These are phyloP conservation scores for Polyergus mexicanus DNA, from an alignment of 1,140 invertebrate species.

Conservation along the genomic window DNA sequence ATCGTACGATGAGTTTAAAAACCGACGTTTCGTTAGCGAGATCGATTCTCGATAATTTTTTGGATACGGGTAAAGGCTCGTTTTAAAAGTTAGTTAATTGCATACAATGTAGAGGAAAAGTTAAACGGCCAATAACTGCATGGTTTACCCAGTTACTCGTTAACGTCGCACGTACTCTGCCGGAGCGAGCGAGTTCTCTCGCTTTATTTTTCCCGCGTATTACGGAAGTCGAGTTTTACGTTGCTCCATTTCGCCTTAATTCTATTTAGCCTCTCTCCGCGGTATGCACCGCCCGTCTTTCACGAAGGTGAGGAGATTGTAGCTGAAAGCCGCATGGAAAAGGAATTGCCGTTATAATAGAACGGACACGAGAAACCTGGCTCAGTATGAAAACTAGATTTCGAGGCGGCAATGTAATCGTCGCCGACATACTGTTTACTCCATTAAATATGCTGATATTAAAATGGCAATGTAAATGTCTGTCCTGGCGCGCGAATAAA, in stretches of 20 bases:
- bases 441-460: constrained; percentile 30
- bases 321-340: background rate
- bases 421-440: background rate
- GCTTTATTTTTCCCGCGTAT: constrained; percentile 3
- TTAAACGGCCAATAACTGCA: constrained; percentile 27
- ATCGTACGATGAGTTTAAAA: background rate
- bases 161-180: constrained; percentile 23
- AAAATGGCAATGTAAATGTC: background rate
- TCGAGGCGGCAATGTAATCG: constrained; percentile 27
- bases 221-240: constrained; percentile 54
- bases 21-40: background rate
- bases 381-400: constrained; percentile 42
- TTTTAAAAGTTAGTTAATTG: constrained; percentile 18
- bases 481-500: background rate
- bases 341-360: constrained; percentile 30
- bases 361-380: constrained; percentile 7
- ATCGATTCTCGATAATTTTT: background rate
- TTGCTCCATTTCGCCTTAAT: constrained; percentile 68
- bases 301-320: background rate
- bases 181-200: background rate
- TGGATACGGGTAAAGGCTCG: background rate
- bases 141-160: constrained; percentile 22
- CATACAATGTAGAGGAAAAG: constrained; percentile 12
- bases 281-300: background rate
- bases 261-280: constrained; percentile 53